Evolutionary conservation across 2,113 vertebrate species (phyloP), one percentile per base, ranked within the genome.

Genomic region (Salvator merianae): DNA sequence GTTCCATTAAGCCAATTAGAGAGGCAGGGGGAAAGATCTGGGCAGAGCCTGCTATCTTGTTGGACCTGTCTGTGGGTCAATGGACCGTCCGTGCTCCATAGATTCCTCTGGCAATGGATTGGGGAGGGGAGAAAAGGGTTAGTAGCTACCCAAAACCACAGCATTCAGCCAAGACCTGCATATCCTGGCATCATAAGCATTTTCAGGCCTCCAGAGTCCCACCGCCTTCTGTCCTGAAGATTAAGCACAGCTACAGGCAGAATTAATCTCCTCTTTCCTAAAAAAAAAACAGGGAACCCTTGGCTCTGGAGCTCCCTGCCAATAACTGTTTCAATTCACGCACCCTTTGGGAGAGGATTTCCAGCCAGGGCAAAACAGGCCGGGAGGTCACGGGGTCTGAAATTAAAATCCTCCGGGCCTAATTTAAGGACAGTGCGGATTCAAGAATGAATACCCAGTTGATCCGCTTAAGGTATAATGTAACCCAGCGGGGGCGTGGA

Each of bases 351-450:
- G 53, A 24, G n/a, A 18, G 30, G 0, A 13, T 10, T 62, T 2
- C 22, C 16, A 0, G 22, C 24, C 68, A 0, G 0, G 20, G 1
- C 26, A 43, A n/a, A 53, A 28, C 0, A 24, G 0, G n/a, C 7
- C 47, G 0, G 55, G 0, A 0, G 75, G 24, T 24, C 36, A 66
- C 40, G 22, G n/a, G 86, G 43, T 66, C 5, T 1, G 18, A 55
- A 8, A 1, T 0, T 0, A 69, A 66, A 0, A 3, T 1, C 43
- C 36, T 36, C 83, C 81, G 74, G 55, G 0, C 0, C 20, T 79
- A 16, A 76, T 70, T 69, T 12, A 47, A 81, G 0, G 55, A 62
- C 71, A 43, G 34, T 1, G 73, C 3, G 74, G 70, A 85, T 18
- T 5, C 0, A 38, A 22, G 22, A 26, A 75, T 0, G 1, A 63